These are phyloP conservation scores for Aradus depressus DNA, from an alignment of 2,888 invertebrate species.

Conservation along the genomic window DNA sequence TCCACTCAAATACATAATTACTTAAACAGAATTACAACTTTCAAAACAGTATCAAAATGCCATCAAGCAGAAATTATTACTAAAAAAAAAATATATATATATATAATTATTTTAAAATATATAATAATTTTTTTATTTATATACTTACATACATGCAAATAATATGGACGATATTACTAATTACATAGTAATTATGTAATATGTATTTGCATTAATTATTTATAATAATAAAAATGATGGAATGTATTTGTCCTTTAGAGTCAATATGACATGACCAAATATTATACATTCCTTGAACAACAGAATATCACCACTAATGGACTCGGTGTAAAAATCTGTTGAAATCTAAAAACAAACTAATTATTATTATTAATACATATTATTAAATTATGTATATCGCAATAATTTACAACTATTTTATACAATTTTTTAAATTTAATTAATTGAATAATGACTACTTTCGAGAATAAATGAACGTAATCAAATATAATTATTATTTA, in stretches of 20 bases:
- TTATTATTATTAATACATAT: slow-evolving; percentile 5
- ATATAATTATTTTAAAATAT: too few species aligned
- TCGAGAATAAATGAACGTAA: slow-evolving; percentile 15
- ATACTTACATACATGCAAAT: slow-evolving; percentile 4
- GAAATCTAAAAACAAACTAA: slow-evolving; percentile 9
- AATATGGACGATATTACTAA: slow-evolving; percentile 13
- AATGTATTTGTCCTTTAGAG: slow-evolving; percentile 1
- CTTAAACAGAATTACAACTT: slow-evolving; percentile 2
- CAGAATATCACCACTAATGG: slow-evolving; percentile 19
- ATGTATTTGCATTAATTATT: neutral
- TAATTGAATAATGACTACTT: slow-evolving; percentile 6
- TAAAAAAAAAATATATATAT: too few species aligned
- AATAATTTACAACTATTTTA: slow-evolving; percentile 14
- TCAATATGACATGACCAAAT: slow-evolving; percentile 1
- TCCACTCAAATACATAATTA: neutral
- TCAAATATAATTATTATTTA: slow-evolving; percentile 10
- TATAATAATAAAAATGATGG: too few species aligned
- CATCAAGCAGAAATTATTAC: slow-evolving; percentile 6
- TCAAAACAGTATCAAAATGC: slow-evolving; percentile 14
- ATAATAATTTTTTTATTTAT: slow-evolving; percentile 5
- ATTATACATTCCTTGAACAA: slow-evolving; percentile 8
- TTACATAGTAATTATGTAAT: slow-evolving; percentile 5
- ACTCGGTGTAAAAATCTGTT: slow-evolving; percentile 18
- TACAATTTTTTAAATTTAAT: slow-evolving; percentile 11
- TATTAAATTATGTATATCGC: slow-evolving; percentile 8